Evolutionary conservation across 2,113 vertebrate genomes (phyloP).

Genomic region (Caloenas nicobarica): DNA sequence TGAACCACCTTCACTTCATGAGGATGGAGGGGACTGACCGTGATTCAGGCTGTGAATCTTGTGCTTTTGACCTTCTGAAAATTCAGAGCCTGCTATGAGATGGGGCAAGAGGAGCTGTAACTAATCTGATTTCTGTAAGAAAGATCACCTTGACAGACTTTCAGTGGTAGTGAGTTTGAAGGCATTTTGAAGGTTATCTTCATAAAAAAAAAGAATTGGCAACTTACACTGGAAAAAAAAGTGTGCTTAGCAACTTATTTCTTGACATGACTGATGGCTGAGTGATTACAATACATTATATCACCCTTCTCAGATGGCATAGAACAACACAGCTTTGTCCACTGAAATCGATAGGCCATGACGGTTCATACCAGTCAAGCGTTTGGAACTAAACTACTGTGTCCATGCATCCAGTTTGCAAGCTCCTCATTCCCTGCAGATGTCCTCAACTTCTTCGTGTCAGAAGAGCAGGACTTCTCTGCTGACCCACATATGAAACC

Average conservation of each 20-base stretch:
- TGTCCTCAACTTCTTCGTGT: not conserved
- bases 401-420: not conserved
- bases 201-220: not conserved
- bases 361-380: not conserved
- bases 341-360: not conserved
- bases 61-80: not conserved
- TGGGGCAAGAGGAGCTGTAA: not conserved
- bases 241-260: constrained; percentile 30
- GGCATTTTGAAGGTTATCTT: constrained; percentile 55
- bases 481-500: not conserved
- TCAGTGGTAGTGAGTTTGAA: not conserved
- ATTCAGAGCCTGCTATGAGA: not conserved
- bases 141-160: constrained; percentile 44
- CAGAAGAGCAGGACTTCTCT: not conserved
- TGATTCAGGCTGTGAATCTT: not conserved
- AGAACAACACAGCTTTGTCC: not conserved
- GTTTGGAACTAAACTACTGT: not conserved
- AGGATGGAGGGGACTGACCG: not conserved
- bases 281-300: not conserved
- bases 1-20: not conserved
- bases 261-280: constrained; percentile 5
- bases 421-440: not conserved
- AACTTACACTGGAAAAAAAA: not conserved
- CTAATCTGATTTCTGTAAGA: not conserved
- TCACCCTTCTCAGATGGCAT: not conserved